Conservation (phyloP, 2,113 vertebrate genomes). For the Eretmochelys imbricata region DNA sequence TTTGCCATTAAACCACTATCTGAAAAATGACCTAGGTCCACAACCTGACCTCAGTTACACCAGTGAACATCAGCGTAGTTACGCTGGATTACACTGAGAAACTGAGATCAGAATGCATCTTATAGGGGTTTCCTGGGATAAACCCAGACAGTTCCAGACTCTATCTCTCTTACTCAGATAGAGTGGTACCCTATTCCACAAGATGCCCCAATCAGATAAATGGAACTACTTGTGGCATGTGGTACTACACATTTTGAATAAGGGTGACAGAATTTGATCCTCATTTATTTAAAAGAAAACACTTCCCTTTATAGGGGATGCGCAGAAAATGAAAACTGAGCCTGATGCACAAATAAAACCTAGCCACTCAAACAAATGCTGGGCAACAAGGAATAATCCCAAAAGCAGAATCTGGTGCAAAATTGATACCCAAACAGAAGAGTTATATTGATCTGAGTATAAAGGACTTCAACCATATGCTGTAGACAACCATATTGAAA, state of each 20-base stretch:
- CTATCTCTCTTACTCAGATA: neutral
- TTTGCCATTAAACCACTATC: neutral
- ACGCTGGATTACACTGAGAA: neutral
- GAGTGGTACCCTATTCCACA: neutral
- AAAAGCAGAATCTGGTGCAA: neutral
- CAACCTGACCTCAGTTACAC: neutral
- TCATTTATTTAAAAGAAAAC: neutral
- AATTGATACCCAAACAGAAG: neutral
- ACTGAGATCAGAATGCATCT: neutral
- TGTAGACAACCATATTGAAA: neutral
- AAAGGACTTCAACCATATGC: neutral
- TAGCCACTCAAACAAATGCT: accelerated
- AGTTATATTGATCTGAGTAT: neutral
- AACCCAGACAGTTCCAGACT: neutral
- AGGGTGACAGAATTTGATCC: neutral
- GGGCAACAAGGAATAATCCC: neutral
- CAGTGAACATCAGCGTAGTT: neutral
- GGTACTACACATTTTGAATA: neutral
- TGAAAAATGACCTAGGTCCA: neutral
- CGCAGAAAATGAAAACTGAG: neutral
- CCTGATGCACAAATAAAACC: accelerated
- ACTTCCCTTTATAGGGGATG: neutral
- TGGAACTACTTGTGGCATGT: neutral
- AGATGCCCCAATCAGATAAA: neutral
- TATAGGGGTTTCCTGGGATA: neutral